Percentiles rank a stretch among this genome's conserved stretches.
These are phyloP conservation scores for Chionoecetes opilio DNA, from an alignment of 1,140 invertebrate genomes.

Conservation along the genomic window DNA sequence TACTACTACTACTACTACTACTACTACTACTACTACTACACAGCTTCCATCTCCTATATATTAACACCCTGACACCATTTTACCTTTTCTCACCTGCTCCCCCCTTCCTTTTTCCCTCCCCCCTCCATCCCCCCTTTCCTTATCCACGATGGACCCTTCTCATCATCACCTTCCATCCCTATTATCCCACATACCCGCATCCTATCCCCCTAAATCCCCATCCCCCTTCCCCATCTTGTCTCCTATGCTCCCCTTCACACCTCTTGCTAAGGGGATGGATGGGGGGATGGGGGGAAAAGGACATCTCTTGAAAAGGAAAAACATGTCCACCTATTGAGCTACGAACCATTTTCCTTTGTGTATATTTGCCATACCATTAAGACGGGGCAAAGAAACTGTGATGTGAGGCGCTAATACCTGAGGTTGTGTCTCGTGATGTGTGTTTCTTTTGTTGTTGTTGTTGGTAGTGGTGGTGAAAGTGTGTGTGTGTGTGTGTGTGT, in stretches of 20 bases:
- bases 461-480: neutral
- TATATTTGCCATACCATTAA: neutral
- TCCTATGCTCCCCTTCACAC: neutral
- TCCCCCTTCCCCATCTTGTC: too few relatives aligned
- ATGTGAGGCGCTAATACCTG: neutral
- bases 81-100: neutral
- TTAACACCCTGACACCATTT: neutral
- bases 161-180: neutral
- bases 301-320: neutral
- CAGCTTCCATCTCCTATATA: too few relatives aligned
- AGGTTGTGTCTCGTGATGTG: neutral
- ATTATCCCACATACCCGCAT: constrained; percentile 2
- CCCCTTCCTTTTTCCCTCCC: neutral
- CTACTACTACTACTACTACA: too few relatives aligned
- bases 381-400: neutral
- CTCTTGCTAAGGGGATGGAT: neutral
- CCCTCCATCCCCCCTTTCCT: neutral
- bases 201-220: neutral
- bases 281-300: neutral
- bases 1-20: too few relatives aligned
- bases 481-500: constrained; percentile 50
- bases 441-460: neutral
- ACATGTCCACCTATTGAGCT: neutral
- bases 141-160: neutral
- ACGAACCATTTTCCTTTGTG: constrained; percentile 19